These are phyloP conservation scores for Leptestheria dahalacensis DNA, from an alignment of 1,140 invertebrate genomes.

Conservation along the genomic window DNA sequence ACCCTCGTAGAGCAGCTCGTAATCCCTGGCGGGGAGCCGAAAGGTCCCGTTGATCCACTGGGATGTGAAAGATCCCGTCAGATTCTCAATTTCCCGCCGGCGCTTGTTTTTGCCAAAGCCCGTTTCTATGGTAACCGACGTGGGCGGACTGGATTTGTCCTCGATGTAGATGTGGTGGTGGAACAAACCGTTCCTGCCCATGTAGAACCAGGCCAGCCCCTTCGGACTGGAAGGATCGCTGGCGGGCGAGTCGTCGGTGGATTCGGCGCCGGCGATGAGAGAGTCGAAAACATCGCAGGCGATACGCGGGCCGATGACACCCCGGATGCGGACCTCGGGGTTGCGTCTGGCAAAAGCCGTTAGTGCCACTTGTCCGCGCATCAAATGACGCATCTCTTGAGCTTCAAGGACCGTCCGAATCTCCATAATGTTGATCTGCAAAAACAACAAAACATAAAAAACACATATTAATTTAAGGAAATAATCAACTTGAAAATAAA, in stretches of 20 bases:
- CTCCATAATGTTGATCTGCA: constrained; percentile 49
- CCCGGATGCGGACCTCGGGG: constrained; percentile 41
- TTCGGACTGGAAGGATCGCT: not conserved
- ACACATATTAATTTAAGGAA: not conserved
- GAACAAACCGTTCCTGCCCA: constrained; percentile 54
- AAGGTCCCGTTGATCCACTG: constrained; percentile 41
- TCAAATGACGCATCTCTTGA: constrained; percentile 49
- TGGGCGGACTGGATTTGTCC: not conserved
- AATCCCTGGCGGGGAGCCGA: constrained; percentile 43
- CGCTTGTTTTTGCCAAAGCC: constrained; percentile 11
- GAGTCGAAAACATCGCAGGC: constrained; percentile 66
- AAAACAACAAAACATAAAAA: constrained; percentile 2
- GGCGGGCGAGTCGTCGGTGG: constrained; percentile 17
- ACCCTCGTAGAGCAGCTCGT: constrained; percentile 63
- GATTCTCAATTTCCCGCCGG: constrained; percentile 10
- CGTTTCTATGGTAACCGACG: constrained; percentile 17
- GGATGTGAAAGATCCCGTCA: constrained; percentile 12
- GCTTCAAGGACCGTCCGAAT: constrained; percentile 51
- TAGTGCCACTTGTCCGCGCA: constrained; percentile 48
- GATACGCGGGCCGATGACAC: constrained; percentile 47
- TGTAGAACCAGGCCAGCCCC: constrained; percentile 53
- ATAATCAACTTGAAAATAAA: not conserved
- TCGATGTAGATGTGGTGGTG: constrained; percentile 42
- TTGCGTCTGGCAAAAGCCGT: constrained; percentile 46
- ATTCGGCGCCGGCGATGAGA: constrained; percentile 18